Evolutionary conservation across 2,113 vertebrate species (phyloP).

Genomic region (Scomber colias): DNA sequence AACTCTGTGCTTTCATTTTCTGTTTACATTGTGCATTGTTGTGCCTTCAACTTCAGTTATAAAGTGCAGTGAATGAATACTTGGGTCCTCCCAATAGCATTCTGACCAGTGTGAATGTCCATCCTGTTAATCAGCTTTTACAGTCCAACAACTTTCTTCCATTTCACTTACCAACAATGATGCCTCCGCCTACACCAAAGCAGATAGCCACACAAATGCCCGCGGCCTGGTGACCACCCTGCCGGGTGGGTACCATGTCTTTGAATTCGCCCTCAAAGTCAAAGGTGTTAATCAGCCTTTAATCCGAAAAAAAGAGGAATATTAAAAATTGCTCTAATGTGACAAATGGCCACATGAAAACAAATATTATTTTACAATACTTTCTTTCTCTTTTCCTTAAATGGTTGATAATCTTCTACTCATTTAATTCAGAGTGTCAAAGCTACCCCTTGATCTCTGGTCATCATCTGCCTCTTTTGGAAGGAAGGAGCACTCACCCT

Average conservation of each 20-base stretch:
- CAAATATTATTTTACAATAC: not conserved
- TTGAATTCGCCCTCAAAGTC: constrained; percentile 74
- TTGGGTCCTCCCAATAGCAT: no score
- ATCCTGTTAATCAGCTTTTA: no score
- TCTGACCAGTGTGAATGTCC: no score
- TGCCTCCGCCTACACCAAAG: constrained; percentile 91
- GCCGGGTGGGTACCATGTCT: constrained; percentile 66
- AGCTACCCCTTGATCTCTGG: not conserved
- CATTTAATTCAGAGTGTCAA: not conserved
- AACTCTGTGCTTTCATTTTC: no score
- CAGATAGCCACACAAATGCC: constrained; percentile 90
- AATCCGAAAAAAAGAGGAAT: not conserved
- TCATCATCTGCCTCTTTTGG: not conserved
- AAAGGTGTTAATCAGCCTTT: constrained; percentile 87
- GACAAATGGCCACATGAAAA: not conserved
- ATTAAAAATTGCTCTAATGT: no score
- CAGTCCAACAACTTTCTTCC: no score
- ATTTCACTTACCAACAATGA: constrained; percentile 81
- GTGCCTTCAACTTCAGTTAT: no score
- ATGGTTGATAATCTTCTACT: not conserved
- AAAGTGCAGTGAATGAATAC: no score
- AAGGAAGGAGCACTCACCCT: constrained; percentile 83
- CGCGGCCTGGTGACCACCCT: constrained; percentile 92
- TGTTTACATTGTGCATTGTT: no score
- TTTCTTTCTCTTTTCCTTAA: not conserved